Evolutionary conservation across 2,888 invertebrate species (phyloP).

Genomic region (Ectobius pallidus): DNA sequence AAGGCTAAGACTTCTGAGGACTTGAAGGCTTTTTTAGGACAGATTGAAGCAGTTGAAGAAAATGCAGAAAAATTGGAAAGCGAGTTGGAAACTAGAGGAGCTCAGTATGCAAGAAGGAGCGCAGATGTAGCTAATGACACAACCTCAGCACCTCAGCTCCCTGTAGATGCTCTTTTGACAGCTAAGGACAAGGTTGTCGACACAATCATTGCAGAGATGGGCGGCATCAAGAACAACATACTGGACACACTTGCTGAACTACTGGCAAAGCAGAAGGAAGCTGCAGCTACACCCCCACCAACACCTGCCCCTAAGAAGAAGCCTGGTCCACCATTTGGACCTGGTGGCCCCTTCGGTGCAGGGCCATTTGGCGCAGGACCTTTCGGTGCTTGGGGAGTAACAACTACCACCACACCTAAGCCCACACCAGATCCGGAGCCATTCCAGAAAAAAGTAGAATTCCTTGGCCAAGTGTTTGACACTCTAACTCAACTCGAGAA

Average conservation of each 20-base stretch:
- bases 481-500: constrained; percentile 51
- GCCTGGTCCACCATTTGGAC: constrained; percentile 47
- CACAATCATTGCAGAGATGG: constrained; percentile 34
- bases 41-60: not conserved
- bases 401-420: constrained; percentile 34
- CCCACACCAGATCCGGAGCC: constrained; percentile 49
- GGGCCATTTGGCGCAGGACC: constrained; percentile 15
- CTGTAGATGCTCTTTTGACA: constrained; percentile 21
- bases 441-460: constrained; percentile 51
- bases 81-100: not conserved
- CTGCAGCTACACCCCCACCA: constrained; percentile 32
- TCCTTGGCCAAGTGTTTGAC: constrained; percentile 52
- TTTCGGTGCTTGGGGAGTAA: constrained; percentile 36
- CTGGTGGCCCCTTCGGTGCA: constrained; percentile 35
- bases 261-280: constrained; percentile 48
- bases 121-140: not conserved
- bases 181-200: constrained; percentile 33
- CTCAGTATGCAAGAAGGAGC: not conserved
- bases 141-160: not conserved
- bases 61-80: not conserved
- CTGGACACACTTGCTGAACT: constrained; percentile 49
- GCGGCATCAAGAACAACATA: constrained; percentile 38
- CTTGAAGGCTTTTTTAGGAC: not conserved
- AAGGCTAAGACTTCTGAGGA: not conserved
- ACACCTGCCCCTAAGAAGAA: constrained; percentile 43